These are phyloP conservation scores for Macrobrachium nipponense DNA, from an alignment of 1,140 invertebrate genomes.

Conservation along the genomic window DNA sequence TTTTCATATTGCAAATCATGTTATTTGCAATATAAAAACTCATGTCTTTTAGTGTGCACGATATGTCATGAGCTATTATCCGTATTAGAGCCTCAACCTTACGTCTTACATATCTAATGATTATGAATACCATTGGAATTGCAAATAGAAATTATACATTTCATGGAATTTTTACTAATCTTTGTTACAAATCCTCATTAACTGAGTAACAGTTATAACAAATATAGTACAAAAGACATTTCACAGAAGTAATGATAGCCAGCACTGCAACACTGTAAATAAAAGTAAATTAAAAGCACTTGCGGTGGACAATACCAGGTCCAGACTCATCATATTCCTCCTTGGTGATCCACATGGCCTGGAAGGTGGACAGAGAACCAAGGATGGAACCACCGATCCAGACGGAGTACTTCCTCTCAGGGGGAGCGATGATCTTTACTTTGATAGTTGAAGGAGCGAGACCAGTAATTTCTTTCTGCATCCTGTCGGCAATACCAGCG, in stretches of 20 bases:
- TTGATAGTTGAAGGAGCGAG: slow-evolving; percentile 79
- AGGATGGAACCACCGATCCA: slow-evolving; percentile 54
- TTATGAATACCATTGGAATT: too few relatives aligned
- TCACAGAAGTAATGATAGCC: too few relatives aligned
- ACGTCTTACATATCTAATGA: too few relatives aligned
- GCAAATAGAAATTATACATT: too few relatives aligned
- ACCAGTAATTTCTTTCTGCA: slow-evolving; percentile 90
- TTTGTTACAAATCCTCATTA: not conserved
- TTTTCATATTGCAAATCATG: too few relatives aligned
- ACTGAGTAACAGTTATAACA: not conserved
- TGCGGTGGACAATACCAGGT: slow-evolving; percentile 52
- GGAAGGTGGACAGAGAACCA: slow-evolving; percentile 47
- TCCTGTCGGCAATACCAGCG: slow-evolving; percentile 83
- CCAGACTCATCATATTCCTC: slow-evolving; percentile 53
- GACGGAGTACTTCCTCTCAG: slow-evolving; percentile 53
- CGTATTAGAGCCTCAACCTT: too few relatives aligned
- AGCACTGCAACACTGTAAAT: too few relatives aligned
- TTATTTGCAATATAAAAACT: too few relatives aligned
- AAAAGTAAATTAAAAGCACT: slow-evolving; percentile 11
- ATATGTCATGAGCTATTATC: too few relatives aligned
- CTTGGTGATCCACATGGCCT: slow-evolving; percentile 57
- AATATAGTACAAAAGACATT: too few relatives aligned
- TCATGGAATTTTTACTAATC: not conserved
- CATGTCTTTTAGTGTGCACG: too few relatives aligned
- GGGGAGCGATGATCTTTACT: slow-evolving; percentile 46